phyloP scores from a whole-genome alignment of 2,888 invertebrate species.

The Phrixothrix hirtus region DNA sequence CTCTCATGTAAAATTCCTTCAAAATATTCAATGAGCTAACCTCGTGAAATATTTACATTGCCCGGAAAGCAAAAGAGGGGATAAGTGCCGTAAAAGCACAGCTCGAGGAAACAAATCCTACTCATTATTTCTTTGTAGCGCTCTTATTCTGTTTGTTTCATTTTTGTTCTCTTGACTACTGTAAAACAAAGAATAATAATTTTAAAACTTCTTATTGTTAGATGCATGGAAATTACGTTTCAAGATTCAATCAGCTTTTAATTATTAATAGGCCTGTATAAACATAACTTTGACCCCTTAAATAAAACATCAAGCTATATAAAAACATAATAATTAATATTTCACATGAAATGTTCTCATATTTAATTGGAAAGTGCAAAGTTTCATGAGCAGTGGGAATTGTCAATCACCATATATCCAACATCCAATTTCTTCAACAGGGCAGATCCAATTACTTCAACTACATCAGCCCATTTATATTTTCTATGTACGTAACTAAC shows the following conservation, averaged over 20 bases:
- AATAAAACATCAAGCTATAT: too few relatives aligned
- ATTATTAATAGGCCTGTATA: too few relatives aligned
- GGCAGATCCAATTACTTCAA: conserved; percentile 22
- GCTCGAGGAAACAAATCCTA: conserved; percentile 35
- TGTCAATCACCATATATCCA: conserved; percentile 15
- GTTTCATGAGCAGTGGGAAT: conserved; percentile 9
- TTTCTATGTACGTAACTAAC: conserved; percentile 17
- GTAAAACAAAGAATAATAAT: conserved; percentile 16
- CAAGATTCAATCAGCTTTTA: too few relatives aligned
- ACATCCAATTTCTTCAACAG: conserved; percentile 17
- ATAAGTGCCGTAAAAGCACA: conserved; percentile 34
- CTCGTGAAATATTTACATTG: conserved; percentile 26
- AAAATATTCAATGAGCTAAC: conserved; percentile 26
- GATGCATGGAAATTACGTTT: too few relatives aligned
- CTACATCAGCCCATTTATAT: conserved; percentile 14
- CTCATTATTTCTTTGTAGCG: conserved; percentile 38
- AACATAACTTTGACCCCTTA: too few relatives aligned
- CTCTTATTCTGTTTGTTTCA: conserved; percentile 30
- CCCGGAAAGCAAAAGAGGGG: conserved; percentile 25
- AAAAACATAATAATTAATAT: too few relatives aligned
- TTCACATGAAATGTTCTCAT: too few relatives aligned
- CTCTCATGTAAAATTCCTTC: conserved; percentile 18
- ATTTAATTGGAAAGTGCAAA: conserved; percentile 9
- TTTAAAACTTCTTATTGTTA: too few relatives aligned
- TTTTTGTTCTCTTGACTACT: conserved; percentile 24